A percentile compares a stretch with the other conserved stretches of the same genome.
phyloP scores from a whole-genome alignment of 2,797 vertebrate species.

The Neopelma chrysocephalum region DNA sequence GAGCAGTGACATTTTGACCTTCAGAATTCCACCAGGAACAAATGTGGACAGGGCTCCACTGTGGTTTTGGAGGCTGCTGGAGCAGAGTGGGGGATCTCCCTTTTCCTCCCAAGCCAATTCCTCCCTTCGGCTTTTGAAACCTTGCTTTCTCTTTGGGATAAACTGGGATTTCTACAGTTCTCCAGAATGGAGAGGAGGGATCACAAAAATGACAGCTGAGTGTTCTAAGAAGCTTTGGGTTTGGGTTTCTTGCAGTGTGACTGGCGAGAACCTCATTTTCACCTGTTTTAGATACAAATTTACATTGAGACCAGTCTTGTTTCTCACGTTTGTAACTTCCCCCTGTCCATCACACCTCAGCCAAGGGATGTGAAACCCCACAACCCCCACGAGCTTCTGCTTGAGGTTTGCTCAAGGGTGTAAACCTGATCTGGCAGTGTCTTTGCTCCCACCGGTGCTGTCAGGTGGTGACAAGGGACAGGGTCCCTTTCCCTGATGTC shows the following conservation, averaged over 20 bases:
- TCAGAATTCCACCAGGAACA: neutral
- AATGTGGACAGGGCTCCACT: accelerated
- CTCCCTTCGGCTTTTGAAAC: neutral
- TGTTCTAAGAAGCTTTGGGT: neutral
- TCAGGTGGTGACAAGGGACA: neutral
- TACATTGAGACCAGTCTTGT: neutral
- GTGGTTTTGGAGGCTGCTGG: neutral
- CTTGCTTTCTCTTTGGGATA: neutral
- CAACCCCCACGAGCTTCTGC: neutral
- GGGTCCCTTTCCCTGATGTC: neutral
- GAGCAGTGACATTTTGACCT: neutral
- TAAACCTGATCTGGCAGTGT: neutral
- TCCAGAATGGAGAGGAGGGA: neutral
- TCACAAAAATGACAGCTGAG: neutral
- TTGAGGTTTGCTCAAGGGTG: neutral
- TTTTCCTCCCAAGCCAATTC: neutral
- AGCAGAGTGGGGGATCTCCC: neutral
- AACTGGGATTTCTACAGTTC: neutral
- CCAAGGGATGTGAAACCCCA: neutral
- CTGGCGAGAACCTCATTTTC: neutral
- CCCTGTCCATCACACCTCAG: neutral
- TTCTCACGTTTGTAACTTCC: neutral
- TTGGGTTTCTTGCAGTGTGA: accelerated
- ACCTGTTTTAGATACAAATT: neutral
- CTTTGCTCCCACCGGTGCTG: neutral